phyloP scores from a whole-genome alignment of 23 tunicate genomes.

The Styela plicata region DNA sequence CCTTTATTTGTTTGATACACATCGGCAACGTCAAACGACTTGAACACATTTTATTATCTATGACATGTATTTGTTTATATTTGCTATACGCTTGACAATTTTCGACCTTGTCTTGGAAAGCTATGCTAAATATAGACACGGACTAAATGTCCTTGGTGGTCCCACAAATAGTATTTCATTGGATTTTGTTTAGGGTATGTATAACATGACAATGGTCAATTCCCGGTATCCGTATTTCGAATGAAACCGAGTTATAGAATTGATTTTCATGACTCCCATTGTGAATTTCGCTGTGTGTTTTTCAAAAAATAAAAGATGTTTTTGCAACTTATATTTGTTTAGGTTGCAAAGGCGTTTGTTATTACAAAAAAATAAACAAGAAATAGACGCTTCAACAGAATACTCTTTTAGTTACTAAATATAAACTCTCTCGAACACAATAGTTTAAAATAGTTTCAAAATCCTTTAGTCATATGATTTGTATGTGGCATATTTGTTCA shows the following conservation, averaged over 20 bases:
- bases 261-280: no score
- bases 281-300: no score
- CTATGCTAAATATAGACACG: no score
- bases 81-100: no score
- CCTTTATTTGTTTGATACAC: background rate
- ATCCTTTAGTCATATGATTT: background rate
- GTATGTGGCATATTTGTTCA: background rate
- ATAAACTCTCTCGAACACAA: background rate
- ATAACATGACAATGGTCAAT: no score
- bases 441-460: background rate
- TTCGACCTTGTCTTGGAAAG: no score
- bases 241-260: no score
- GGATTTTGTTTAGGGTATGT: no score
- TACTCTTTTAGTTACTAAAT: background rate
- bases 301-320: background rate
- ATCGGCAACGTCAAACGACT: background rate
- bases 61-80: background rate
- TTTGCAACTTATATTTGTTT: background rate
- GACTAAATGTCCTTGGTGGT: no score
- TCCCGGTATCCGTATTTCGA: no score
- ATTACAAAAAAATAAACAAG: background rate
- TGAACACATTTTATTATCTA: background rate
- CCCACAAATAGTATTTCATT: no score
- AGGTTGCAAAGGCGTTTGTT: background rate
- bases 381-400: background rate